Percentiles rank a stretch among this genome's conserved stretches.
Evolutionary conservation across 2,888 invertebrate genomes (phyloP).

Genomic region (Zelleria hepariella): DNA sequence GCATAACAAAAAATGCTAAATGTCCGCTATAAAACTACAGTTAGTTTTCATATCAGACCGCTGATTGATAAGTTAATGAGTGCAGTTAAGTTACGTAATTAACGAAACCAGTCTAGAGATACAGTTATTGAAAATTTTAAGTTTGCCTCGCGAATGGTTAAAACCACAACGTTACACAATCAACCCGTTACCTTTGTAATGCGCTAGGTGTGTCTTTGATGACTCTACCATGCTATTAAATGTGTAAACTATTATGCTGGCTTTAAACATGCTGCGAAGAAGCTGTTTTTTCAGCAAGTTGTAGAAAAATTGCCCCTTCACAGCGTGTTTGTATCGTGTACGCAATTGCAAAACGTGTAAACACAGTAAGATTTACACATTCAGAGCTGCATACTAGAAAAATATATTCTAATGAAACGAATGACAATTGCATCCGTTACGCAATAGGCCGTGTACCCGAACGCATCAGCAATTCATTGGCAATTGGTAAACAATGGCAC

Average conservation of each 20-base stretch:
- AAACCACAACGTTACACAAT: background rate
- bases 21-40: background rate
- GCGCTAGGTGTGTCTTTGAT: too few relatives aligned
- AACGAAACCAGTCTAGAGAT: background rate
- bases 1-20: background rate
- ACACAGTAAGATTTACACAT: too few relatives aligned
- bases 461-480: constrained; percentile 27
- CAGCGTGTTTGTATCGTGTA: too few relatives aligned
- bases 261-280: too few relatives aligned
- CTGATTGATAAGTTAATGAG: background rate
- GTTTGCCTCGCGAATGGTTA: background rate
- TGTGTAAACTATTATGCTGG: background rate
- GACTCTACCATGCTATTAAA: background rate
- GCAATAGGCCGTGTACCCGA: constrained; percentile 14
- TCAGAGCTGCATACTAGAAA: too few relatives aligned
- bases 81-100: background rate
- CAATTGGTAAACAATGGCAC: constrained; percentile 44
- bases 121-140: background rate
- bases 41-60: background rate
- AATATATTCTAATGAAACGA: too few relatives aligned
- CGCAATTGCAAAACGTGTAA: too few relatives aligned
- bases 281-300: too few relatives aligned
- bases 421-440: background rate
- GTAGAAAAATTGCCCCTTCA: too few relatives aligned
- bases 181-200: background rate